These are phyloP conservation scores for Riptortus pedestris DNA, from an alignment of 1,140 invertebrate genomes.

Conservation along the genomic window DNA sequence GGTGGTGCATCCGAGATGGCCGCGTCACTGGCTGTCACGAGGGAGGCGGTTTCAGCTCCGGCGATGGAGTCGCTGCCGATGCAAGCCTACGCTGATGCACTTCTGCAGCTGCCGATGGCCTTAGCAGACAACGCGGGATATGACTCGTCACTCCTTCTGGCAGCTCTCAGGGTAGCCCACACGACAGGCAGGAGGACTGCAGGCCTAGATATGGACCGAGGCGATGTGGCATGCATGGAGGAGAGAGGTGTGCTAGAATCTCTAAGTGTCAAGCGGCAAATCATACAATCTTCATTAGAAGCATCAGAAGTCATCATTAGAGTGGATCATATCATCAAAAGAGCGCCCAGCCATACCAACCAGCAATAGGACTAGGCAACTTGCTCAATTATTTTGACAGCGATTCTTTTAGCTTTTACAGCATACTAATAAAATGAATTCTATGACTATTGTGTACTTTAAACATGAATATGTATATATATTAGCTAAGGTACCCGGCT, in stretches of 20 bases:
- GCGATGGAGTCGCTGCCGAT: slow-evolving; percentile 1
- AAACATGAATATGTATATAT: too few relatives aligned
- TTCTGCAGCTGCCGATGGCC: background rate
- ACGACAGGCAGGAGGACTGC: background rate
- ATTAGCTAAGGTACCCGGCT: too few relatives aligned
- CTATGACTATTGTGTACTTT: too few relatives aligned
- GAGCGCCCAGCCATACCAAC: too few relatives aligned
- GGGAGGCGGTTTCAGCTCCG: background rate
- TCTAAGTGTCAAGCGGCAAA: background rate
- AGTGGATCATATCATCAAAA: slow-evolving; percentile 12
- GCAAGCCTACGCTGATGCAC: slow-evolving; percentile 9
- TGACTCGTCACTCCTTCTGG: background rate
- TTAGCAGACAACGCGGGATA: slow-evolving; percentile 9
- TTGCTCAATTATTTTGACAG: too few relatives aligned
- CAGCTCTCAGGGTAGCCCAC: background rate
- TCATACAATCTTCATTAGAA: background rate
- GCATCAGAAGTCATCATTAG: slow-evolving; percentile 5
- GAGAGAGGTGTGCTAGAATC: background rate
- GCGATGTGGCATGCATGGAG: background rate
- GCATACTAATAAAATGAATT: too few relatives aligned
- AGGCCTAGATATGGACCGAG: slow-evolving; percentile 5
- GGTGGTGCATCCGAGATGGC: background rate
- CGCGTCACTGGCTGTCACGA: background rate
- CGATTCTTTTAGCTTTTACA: too few relatives aligned
- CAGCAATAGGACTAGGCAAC: too few relatives aligned